A percentile compares a stretch with the other conserved stretches of the same genome.
phyloP scores from a whole-genome alignment of 2,113 vertebrate species.

The Dromaius novaehollandiae region DNA sequence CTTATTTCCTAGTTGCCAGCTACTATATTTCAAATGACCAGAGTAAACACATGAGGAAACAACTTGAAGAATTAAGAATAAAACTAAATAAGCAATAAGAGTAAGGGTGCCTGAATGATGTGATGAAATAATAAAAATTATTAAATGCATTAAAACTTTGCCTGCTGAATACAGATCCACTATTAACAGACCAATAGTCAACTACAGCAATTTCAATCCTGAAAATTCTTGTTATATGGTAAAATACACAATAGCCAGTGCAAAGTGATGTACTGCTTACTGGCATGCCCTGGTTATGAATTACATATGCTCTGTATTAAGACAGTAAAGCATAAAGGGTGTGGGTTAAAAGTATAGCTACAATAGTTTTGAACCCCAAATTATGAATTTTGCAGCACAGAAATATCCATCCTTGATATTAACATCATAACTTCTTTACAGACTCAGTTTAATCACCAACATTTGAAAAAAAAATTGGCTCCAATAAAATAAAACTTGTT shows the following conservation, averaged over 20 bases:
- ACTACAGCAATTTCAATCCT: background rate
- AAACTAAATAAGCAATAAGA: background rate
- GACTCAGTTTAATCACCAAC: background rate
- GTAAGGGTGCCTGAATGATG: background rate
- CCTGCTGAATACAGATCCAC: background rate
- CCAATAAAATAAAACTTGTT: slow-evolving; percentile 5
- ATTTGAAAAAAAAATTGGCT: slow-evolving; percentile 1
- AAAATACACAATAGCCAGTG: background rate
- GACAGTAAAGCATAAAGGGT: background rate
- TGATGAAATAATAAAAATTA: background rate
- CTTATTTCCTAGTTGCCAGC: background rate
- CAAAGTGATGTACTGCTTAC: background rate
- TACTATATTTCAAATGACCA: background rate
- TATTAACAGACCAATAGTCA: background rate
- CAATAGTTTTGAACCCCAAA: background rate
- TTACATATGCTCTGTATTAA: background rate
- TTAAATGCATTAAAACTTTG: background rate
- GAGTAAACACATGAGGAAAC: background rate
- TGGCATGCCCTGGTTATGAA: background rate
- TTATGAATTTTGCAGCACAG: background rate
- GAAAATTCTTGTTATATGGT: background rate
- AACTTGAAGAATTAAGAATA: background rate
- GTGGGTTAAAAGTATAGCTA: background rate
- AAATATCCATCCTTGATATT: background rate
- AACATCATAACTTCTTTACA: background rate